phyloP scores from a whole-genome alignment of 2,888 invertebrate genomes.

The Drosophila monieri region DNA sequence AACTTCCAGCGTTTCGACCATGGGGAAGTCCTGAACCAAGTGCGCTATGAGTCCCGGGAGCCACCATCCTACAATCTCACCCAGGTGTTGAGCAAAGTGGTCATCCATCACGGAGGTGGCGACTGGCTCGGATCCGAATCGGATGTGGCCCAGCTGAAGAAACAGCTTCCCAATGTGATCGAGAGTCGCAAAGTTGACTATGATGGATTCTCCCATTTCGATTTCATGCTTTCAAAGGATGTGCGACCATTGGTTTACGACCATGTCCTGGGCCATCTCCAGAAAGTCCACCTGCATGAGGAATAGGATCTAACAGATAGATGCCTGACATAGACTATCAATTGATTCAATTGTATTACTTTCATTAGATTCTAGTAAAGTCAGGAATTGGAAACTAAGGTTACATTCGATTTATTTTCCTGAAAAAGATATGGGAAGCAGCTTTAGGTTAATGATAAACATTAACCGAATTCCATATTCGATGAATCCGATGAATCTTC shows the following conservation, averaged over 20 bases:
- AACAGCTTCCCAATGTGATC: slow-evolving; percentile 78
- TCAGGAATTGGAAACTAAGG: neutral
- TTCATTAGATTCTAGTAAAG: neutral
- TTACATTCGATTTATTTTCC: too few species aligned
- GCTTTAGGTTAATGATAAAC: neutral
- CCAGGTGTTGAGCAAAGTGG: slow-evolving; percentile 83
- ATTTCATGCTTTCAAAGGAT: slow-evolving; percentile 46
- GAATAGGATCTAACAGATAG: neutral
- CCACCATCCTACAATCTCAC: slow-evolving; percentile 84
- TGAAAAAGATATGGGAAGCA: too few species aligned
- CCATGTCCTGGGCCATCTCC: slow-evolving; percentile 11
- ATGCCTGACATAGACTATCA: neutral
- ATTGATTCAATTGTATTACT: neutral
- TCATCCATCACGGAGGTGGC: slow-evolving; percentile 84
- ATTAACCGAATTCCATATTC: neutral
- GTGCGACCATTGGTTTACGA: slow-evolving; percentile 30
- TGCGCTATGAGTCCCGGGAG: slow-evolving; percentile 82
- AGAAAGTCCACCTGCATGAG: neutral
- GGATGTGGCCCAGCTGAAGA: slow-evolving; percentile 36
- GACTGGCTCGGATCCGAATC: slow-evolving; percentile 50
- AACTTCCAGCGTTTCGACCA: slow-evolving; percentile 85
- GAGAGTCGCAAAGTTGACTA: slow-evolving; percentile 12
- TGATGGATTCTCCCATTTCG: slow-evolving; percentile 45
- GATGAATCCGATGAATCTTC: too few species aligned
- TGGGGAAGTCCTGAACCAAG: slow-evolving; percentile 82